These are phyloP conservation scores for Tipula lateralis DNA, from an alignment of 2,888 invertebrate genomes.

Conservation along the genomic window DNA sequence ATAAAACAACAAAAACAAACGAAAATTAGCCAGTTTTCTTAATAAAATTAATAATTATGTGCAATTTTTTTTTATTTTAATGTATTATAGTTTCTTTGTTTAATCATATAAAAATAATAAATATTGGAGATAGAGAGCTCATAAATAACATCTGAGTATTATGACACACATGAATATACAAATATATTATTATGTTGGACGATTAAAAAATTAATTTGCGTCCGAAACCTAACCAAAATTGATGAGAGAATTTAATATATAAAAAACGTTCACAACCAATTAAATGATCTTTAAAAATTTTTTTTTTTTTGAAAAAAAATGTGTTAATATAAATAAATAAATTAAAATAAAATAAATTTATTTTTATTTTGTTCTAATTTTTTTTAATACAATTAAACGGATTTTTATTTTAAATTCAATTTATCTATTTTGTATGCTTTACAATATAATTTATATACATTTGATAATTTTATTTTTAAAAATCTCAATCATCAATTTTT, in stretches of 20 bases:
- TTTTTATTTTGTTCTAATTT: background rate
- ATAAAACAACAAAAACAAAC: background rate
- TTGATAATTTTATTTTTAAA: slow-evolving; percentile 26
- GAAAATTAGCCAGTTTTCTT: slow-evolving; percentile 26
- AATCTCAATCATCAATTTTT: slow-evolving; percentile 25
- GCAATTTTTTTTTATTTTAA: background rate
- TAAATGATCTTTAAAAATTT: background rate
- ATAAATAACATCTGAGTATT: background rate
- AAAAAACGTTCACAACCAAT: slow-evolving; percentile 15
- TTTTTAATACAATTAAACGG: background rate
- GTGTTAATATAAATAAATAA: background rate
- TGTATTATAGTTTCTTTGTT: slow-evolving; percentile 20
- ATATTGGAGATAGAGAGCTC: background rate
- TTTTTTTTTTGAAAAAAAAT: background rate
- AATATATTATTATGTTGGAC: background rate
- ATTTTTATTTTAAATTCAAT: slow-evolving; percentile 6
- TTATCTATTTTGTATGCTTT: background rate
- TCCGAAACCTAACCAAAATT: slow-evolving; percentile 19
- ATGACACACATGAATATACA: slow-evolving; percentile 1
- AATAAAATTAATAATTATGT: background rate
- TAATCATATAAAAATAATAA: background rate
- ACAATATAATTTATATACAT: background rate
- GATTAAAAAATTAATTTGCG: background rate
- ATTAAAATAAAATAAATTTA: background rate
- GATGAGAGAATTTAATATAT: background rate